Percentiles rank a stretch among this genome's conserved stretches.
Evolutionary conservation across 2,113 vertebrate species (phyloP).

Genomic region (Myanophis thanlyinensis): DNA sequence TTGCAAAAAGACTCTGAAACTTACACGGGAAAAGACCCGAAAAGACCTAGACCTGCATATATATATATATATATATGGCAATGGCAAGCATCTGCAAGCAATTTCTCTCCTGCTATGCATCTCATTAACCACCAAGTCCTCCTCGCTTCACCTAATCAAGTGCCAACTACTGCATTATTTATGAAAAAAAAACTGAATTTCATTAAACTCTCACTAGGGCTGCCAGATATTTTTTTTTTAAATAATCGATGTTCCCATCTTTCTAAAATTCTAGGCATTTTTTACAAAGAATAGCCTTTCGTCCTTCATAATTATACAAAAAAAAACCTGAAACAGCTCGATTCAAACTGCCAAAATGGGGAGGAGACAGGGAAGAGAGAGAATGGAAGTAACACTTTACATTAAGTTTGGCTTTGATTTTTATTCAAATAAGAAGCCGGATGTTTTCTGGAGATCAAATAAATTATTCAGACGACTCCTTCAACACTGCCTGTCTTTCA

Average conservation of each 20-base stretch:
- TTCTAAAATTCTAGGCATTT: slow-evolving; percentile 46
- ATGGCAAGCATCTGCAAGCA: slow-evolving; percentile 52
- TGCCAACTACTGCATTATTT: slow-evolving; percentile 67
- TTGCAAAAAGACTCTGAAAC: too few relatives aligned
- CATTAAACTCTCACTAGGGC: slow-evolving; percentile 57
- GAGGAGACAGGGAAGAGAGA: background rate
- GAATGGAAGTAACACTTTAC: slow-evolving; percentile 49
- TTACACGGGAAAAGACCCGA: too few relatives aligned
- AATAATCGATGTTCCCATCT: slow-evolving; percentile 46
- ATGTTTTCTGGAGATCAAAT: slow-evolving; percentile 59
- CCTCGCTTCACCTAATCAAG: slow-evolving; percentile 59
- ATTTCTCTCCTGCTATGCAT: slow-evolving; percentile 48
- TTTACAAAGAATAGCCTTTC: slow-evolving; percentile 36
- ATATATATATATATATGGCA: slow-evolving; percentile 26
- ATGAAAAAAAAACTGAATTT: slow-evolving; percentile 69
- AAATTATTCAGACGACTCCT: slow-evolving; percentile 66
- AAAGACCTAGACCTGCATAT: too few relatives aligned
- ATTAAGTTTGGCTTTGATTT: slow-evolving; percentile 50
- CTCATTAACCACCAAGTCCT: slow-evolving; percentile 62
- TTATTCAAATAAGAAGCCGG: slow-evolving; percentile 55
- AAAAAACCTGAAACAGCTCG: slow-evolving; percentile 41
- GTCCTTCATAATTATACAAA: slow-evolving; percentile 37
- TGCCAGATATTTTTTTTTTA: slow-evolving; percentile 16
- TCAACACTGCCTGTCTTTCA: slow-evolving; percentile 40
- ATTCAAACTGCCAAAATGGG: slow-evolving; percentile 30